Base-by-base conservation (phyloP, 2,888 invertebrate species). In the Sphinx pinastri region DNA sequence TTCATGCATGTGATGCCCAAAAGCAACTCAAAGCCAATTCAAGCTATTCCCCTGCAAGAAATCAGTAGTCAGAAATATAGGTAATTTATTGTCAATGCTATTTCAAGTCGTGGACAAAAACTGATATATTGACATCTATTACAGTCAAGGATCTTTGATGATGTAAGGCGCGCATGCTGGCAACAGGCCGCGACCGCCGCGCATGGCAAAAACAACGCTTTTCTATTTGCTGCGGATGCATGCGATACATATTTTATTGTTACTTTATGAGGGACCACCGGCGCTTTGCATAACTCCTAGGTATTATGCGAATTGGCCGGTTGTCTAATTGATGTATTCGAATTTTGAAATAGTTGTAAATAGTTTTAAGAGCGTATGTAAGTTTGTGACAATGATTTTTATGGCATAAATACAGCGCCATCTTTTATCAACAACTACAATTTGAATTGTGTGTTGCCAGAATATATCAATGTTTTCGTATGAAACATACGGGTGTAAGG, bases 201-300 rank as follows among this genome's bases (percentile, higher is more conserved):
- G 19, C 60, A 10, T 25, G 16, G 38, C 47, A 63, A 63, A 63
- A 63, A 63, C 63, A 47, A 16, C 49, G 49, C 13, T 2, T 38
- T 38, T 5, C 3, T 38, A 38, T 38, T 38, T 38, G 19, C 12
- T 7, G 60, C 47, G 31, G 58, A 58, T 58, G 58, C 14, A 52
- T 67, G 52, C 67, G 45, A 55, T 68, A 57, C 57, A 49, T 63
- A 63, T 19, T 60, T 60, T 60, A 60, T 60, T 16, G 45, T 38
- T 16, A 47, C 16, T 49, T 63, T 63, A 63, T 49, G 63, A 63
- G 58, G 38, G 68, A 45, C 68, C 54, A 57, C 55, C 57, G 38
- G 16, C 57, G 47, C 13, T 19, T 19, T 19, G 49, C 55, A 63
- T 49, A 19, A 63, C 47, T 63, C 38, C 38, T 57, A 57, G 57